Conservation (phyloP, 2,888 invertebrate genomes). For the Calliphora vomitoria region DNA sequence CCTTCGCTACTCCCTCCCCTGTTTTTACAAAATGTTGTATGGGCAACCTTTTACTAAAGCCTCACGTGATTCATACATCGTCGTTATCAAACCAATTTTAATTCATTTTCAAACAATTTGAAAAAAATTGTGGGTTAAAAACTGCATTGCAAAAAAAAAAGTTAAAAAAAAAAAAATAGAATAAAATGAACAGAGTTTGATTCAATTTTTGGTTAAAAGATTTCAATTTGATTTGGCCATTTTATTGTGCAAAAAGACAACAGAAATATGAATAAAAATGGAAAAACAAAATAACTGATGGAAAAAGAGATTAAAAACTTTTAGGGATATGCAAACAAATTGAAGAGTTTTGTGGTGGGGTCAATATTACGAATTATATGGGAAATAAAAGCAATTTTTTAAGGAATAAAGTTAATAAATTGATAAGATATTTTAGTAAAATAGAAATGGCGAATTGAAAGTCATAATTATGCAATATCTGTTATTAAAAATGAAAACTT, state of each 20-base stretch:
- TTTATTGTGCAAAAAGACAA: slow-evolving; percentile 32
- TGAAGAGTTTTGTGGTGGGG: neutral
- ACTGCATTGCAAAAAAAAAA: slow-evolving; percentile 24
- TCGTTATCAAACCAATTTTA: slow-evolving; percentile 63
- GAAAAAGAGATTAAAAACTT: slow-evolving; percentile 40
- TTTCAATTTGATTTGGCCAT: slow-evolving; percentile 64
- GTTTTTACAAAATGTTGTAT: slow-evolving; percentile 4
- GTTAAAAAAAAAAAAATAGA: too few species aligned
- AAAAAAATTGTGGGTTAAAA: slow-evolving; percentile 18
- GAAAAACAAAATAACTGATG: neutral
- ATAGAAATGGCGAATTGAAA: too few species aligned
- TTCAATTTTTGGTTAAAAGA: slow-evolving; percentile 67
- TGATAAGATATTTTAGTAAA: too few species aligned
- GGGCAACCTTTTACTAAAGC: slow-evolving; percentile 51
- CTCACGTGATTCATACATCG: slow-evolving; percentile 51
- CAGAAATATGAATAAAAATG: neutral
- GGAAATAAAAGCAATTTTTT: neutral
- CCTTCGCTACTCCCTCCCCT: neutral
- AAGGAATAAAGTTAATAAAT: too few species aligned
- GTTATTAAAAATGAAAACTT: too few species aligned
- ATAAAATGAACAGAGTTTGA: slow-evolving; percentile 31
- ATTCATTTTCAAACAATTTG: slow-evolving; percentile 50
- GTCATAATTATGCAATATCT: too few species aligned
- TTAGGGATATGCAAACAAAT: slow-evolving; percentile 14
- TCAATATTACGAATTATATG: slow-evolving; percentile 4